These are phyloP conservation scores for Ctenoplectra terminalis DNA, from an alignment of 1,140 invertebrate species.

Conservation along the genomic window DNA sequence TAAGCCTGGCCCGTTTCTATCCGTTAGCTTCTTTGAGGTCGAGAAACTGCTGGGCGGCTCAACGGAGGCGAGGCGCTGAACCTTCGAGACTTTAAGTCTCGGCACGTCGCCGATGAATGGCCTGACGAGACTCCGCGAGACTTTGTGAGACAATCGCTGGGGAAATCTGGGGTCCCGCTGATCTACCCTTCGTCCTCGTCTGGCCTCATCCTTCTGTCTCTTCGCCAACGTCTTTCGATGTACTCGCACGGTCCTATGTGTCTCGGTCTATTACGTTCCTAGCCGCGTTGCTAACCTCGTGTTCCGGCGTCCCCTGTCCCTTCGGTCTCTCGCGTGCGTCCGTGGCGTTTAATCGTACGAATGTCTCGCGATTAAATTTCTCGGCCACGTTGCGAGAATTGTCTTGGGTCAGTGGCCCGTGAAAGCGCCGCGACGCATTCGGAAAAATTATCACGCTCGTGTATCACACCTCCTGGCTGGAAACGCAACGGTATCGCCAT, in stretches of 20 bases:
- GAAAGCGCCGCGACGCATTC: conserved; percentile 18
- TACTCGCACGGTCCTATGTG: conserved; percentile 10
- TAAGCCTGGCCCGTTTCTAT: conserved; percentile 25
- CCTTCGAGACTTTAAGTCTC: conserved; percentile 77
- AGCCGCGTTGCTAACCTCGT: neutral
- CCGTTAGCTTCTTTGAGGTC: conserved; percentile 38
- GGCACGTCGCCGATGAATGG: conserved; percentile 82
- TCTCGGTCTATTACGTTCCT: conserved; percentile 42
- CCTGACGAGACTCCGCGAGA: conserved; percentile 80
- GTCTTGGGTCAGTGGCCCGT: conserved; percentile 28
- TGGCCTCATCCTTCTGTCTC: conserved; percentile 12
- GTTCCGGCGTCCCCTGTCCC: neutral
- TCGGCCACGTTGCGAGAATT: conserved; percentile 26
- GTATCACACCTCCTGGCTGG: neutral
- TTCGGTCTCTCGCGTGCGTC: conserved; percentile 51
- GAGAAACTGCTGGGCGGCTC: conserved; percentile 40
- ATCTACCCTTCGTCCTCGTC: conserved; percentile 56
- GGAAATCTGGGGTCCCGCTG: conserved; percentile 80
- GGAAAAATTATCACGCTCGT: neutral
- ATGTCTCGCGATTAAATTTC: conserved; percentile 62
- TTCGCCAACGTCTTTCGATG: conserved; percentile 6
- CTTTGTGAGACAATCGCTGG: conserved; percentile 82
- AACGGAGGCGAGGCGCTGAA: conserved; percentile 63
- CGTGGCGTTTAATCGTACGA: conserved; percentile 59
- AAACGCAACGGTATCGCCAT: neutral